phyloP scores from a whole-genome alignment of 2,113 vertebrate genomes.

The Gallinago undulata region DNA sequence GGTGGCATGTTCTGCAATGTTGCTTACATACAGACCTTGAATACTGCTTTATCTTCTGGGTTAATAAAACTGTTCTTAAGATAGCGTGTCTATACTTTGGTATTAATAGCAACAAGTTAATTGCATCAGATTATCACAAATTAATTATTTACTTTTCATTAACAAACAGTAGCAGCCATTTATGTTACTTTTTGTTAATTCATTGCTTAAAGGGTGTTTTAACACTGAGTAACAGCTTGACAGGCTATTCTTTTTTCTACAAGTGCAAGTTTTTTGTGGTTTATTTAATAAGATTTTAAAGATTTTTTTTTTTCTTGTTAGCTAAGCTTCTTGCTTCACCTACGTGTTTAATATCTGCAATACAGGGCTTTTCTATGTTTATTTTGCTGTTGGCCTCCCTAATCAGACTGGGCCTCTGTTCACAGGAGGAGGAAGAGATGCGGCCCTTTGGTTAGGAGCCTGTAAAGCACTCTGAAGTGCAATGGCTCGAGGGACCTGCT shows the following conservation, averaged over 20 bases:
- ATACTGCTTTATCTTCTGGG: background rate
- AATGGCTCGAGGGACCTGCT: background rate
- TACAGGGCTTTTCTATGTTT: background rate
- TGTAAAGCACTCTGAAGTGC: background rate
- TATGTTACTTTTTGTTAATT: background rate
- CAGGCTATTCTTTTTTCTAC: background rate
- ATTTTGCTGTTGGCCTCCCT: background rate
- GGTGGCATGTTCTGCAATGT: background rate
- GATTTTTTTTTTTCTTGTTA: background rate
- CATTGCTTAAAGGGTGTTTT: background rate
- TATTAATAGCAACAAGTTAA: background rate
- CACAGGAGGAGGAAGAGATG: background rate
- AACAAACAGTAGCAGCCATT: background rate
- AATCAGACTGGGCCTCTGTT: background rate
- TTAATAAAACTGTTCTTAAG: background rate
- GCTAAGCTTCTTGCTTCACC: background rate
- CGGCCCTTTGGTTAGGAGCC: background rate
- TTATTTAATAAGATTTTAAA: background rate
- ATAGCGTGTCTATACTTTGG: background rate
- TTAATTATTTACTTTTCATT: background rate
- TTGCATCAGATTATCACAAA: background rate
- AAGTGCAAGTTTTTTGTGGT: background rate
- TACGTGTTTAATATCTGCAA: background rate
- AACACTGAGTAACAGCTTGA: background rate
- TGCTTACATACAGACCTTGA: background rate